A percentile compares a stretch with the other conserved stretches of the same genome.
These are phyloP conservation scores for Perodicticus potto DNA, from an alignment of 2,797 vertebrate genomes.

Conservation along the genomic window DNA sequence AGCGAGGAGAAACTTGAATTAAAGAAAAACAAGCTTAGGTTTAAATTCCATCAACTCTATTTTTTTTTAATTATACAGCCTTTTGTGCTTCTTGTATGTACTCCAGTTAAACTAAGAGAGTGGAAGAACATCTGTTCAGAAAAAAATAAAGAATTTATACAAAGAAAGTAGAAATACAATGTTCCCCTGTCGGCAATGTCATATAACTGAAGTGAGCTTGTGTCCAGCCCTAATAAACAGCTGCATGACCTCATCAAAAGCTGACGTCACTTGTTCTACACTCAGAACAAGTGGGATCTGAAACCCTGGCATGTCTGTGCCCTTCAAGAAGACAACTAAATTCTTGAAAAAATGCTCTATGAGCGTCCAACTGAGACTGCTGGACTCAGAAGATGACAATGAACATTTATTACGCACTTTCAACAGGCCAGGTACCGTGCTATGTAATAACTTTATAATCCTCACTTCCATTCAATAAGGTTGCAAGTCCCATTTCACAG, in stretches of 20 bases:
- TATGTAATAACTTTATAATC: background rate
- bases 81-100: slow-evolving; percentile 46
- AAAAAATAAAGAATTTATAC: fast-evolving
- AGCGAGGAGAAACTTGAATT: slow-evolving; percentile 59
- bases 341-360: background rate
- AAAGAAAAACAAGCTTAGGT: slow-evolving; percentile 53
- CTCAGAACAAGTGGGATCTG: background rate
- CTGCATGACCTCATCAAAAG: background rate
- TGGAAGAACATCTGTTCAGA: slow-evolving; percentile 33
- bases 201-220: background rate
- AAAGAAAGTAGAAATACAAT: slow-evolving; percentile 37
- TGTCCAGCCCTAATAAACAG: background rate
- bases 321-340: background rate
- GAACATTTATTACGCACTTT: background rate
- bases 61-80: slow-evolving; percentile 44
- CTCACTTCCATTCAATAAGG: background rate
- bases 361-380: no score
- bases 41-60: slow-evolving; percentile 36
- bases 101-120: slow-evolving; percentile 18
- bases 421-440: background rate
- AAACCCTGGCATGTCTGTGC: background rate
- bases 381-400: background rate
- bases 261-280: background rate
- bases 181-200: background rate
- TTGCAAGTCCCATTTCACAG: background rate